Conservation (phyloP, 2,888 invertebrate species). For the Dryobotodes eremita region DNA sequence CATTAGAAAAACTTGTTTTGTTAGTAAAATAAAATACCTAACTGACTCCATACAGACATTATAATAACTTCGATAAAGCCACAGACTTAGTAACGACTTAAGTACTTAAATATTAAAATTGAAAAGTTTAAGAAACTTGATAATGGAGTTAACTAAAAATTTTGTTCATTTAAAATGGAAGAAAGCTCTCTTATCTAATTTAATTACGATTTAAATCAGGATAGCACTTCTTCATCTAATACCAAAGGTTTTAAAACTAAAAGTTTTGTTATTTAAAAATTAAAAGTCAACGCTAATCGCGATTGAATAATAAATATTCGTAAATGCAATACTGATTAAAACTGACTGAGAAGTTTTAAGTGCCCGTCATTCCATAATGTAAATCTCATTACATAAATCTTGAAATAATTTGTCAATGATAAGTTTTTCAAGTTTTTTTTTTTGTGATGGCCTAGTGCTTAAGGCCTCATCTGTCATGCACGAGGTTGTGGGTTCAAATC, state of each 20-base stretch:
- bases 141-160: conserved; percentile 36
- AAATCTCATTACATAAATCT: background rate
- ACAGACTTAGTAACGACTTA: conserved; percentile 12
- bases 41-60: background rate
- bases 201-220: conserved; percentile 50
- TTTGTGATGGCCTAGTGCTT: background rate
- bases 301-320: background rate
- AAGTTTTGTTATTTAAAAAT: background rate
- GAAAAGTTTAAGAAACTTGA: conserved; percentile 40
- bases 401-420: conserved; percentile 5
- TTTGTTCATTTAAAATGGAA: conserved; percentile 27
- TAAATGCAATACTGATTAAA: background rate
- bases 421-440: background rate
- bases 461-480: background rate
- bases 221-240: conserved; percentile 14
- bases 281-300: background rate
- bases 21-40: background rate
- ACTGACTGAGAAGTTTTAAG: background rate
- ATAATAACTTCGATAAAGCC: conserved; percentile 19
- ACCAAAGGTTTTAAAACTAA: conserved; percentile 26
- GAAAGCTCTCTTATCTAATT: conserved; percentile 29
- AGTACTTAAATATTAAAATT: conserved; percentile 42
- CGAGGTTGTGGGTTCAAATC: no score
- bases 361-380: background rate
- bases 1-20: background rate